Evolutionary conservation across 2,797 vertebrate species (phyloP).

Genomic region (Sciurus carolinensis): DNA sequence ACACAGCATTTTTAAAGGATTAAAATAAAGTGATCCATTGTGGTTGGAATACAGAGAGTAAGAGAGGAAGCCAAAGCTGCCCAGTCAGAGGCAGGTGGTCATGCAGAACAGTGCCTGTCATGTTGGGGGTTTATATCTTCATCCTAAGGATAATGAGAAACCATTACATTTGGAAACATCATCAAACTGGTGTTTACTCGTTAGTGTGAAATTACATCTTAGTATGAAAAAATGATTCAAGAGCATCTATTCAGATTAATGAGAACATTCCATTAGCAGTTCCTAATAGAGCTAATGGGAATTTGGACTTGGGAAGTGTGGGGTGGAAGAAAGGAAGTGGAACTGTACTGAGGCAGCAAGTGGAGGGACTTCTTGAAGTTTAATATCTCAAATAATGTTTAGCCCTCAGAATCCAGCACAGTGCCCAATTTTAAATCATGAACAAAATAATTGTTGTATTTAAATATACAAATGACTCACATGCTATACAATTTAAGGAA

Average conservation of each 20-base stretch:
- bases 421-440: neutral
- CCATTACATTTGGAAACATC: neutral
- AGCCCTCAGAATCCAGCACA: neutral
- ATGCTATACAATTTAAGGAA: neutral
- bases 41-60: neutral
- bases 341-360: neutral
- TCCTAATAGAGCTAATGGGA: neutral
- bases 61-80: neutral
- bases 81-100: no score
- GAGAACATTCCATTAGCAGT: neutral
- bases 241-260: neutral
- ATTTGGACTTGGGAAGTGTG: neutral
- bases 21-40: neutral
- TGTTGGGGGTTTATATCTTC: neutral
- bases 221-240: neutral
- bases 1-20: neutral
- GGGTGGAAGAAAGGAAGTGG: neutral
- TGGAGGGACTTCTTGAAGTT: neutral
- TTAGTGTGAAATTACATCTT: neutral
- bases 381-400: neutral
- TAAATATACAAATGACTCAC: conserved; percentile 20
- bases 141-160: neutral
- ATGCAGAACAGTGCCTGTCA: neutral
- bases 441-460: conserved; percentile 12
- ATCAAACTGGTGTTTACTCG: neutral